These are phyloP conservation scores for Littorina saxatilis DNA, from an alignment of 1,140 invertebrate species.

Conservation along the genomic window DNA sequence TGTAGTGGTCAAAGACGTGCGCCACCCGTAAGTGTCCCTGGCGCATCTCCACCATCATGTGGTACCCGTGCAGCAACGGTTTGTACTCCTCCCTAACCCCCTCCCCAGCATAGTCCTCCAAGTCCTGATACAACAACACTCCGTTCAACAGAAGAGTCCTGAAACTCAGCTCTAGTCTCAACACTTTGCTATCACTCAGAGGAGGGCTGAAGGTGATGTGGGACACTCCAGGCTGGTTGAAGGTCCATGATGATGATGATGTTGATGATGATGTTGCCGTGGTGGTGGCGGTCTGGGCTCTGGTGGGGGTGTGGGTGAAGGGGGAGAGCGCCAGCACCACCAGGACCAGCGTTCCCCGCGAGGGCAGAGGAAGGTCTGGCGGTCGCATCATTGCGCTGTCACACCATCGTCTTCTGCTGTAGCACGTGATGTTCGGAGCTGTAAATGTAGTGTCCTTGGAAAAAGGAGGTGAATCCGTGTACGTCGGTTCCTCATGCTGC, in stretches of 20 bases:
- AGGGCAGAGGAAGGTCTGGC: not conserved
- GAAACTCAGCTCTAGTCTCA: not conserved
- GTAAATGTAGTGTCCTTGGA: not conserved
- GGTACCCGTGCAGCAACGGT: not conserved
- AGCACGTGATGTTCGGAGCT: not conserved
- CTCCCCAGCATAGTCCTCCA: not conserved
- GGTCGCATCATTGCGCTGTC: not conserved
- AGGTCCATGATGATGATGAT: conserved; percentile 2
- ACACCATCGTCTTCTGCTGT: not conserved
- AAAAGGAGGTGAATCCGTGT: too few relatives aligned
- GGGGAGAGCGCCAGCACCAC: not conserved
- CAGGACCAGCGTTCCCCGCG: not conserved
- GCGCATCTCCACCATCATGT: not conserved
- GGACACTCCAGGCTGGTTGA: conserved; percentile 4
- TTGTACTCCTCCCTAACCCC: not conserved
- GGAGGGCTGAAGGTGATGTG: conserved; percentile 8
- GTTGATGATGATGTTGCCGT: not conserved
- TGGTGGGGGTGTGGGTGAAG: not conserved
- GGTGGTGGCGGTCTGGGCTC: not conserved
- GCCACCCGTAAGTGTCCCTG: conserved; percentile 1
- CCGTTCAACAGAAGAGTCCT: not conserved
- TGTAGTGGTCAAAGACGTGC: not conserved
- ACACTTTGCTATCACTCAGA: not conserved
- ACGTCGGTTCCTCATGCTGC: not conserved
- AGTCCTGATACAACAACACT: not conserved